A percentile compares a stretch with the other conserved stretches of the same genome.
phyloP scores from a whole-genome alignment of 2,113 vertebrate species.

The Macquaria australasica region DNA sequence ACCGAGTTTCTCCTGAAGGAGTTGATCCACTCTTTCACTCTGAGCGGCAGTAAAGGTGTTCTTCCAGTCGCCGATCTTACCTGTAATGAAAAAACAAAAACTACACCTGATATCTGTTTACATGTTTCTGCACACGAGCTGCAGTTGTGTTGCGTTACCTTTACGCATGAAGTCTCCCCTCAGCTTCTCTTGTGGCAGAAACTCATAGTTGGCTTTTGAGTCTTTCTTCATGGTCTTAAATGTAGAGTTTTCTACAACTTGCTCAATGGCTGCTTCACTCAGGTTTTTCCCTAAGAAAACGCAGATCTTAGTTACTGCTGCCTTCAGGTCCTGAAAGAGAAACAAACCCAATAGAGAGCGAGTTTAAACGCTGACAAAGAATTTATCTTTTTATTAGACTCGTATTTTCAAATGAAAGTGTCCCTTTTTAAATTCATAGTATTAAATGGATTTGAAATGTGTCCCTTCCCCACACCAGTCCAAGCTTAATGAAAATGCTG shows the following conservation, averaged over 20 bases:
- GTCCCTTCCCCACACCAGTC: background rate
- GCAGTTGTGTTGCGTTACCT: constrained; percentile 58
- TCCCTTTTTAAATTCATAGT: background rate
- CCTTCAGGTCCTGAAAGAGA: constrained; percentile 70
- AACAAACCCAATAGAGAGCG: background rate
- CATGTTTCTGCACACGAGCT: background rate
- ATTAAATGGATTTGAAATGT: background rate
- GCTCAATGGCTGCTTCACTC: constrained; percentile 55
- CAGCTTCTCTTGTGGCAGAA: constrained; percentile 56
- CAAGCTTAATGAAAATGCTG: background rate
- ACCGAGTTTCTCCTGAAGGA: constrained; percentile 69
- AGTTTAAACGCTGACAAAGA: background rate
- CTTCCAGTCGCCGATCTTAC: constrained; percentile 79
- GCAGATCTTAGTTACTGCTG: constrained; percentile 70
- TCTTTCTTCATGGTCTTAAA: constrained; percentile 81
- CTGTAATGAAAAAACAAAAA: constrained; percentile 41
- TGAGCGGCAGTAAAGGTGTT: constrained; percentile 74
- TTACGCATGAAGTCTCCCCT: constrained; percentile 77
- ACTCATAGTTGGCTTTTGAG: constrained; percentile 77
- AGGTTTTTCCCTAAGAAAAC: constrained; percentile 77
- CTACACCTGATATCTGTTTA: background rate
- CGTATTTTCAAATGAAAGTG: background rate
- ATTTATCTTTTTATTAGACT: too few relatives aligned
- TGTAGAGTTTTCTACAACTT: constrained; percentile 74
- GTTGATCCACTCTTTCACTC: constrained; percentile 70